Percentiles rank a stretch among this genome's conserved stretches.
Conservation (phyloP, 2,888 invertebrate species). For the Hydroisotoma schaefferi region DNA sequence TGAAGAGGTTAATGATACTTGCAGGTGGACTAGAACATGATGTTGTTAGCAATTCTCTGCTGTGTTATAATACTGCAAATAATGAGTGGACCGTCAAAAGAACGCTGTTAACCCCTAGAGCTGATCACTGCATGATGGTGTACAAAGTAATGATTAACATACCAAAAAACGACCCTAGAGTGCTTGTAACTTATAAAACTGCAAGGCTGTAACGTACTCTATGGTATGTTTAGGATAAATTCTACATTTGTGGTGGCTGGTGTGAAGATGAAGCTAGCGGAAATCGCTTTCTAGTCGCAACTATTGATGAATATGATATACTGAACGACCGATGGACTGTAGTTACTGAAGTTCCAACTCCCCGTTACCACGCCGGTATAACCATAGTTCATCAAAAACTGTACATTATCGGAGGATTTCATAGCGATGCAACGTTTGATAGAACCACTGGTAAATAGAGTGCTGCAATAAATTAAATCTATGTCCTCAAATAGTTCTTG, state of each 20-base stretch:
- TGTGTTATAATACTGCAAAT: slow-evolving; percentile 57
- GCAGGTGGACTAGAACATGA: slow-evolving; percentile 61
- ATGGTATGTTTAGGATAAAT: slow-evolving; percentile 51
- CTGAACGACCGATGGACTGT: slow-evolving; percentile 60
- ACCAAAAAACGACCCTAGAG: background rate
- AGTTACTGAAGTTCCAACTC: slow-evolving; percentile 62
- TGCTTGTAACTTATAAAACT: background rate
- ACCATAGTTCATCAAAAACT: slow-evolving; percentile 61
- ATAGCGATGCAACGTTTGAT: slow-evolving; percentile 65
- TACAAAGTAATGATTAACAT: slow-evolving; percentile 5
- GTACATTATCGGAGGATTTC: slow-evolving; percentile 67
- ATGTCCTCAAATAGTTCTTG: background rate
- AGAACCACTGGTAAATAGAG: slow-evolving; percentile 57
- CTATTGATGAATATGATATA: slow-evolving; percentile 65
- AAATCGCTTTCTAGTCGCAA: slow-evolving; percentile 59
- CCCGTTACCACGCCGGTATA: slow-evolving; percentile 66
- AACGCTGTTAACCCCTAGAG: slow-evolving; percentile 61
- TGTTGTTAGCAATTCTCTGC: slow-evolving; percentile 55
- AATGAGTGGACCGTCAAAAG: slow-evolving; percentile 59
- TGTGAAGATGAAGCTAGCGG: slow-evolving; percentile 57
- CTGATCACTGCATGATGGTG: slow-evolving; percentile 61
- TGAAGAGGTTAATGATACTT: slow-evolving; percentile 50
- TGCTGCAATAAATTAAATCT: background rate
- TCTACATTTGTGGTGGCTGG: slow-evolving; percentile 62
- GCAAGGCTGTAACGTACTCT: background rate